Evolutionary conservation across 2,113 vertebrate species (phyloP), one percentile per base, ranked within the genome.

Genomic region (Kryptolebias marmoratus): DNA sequence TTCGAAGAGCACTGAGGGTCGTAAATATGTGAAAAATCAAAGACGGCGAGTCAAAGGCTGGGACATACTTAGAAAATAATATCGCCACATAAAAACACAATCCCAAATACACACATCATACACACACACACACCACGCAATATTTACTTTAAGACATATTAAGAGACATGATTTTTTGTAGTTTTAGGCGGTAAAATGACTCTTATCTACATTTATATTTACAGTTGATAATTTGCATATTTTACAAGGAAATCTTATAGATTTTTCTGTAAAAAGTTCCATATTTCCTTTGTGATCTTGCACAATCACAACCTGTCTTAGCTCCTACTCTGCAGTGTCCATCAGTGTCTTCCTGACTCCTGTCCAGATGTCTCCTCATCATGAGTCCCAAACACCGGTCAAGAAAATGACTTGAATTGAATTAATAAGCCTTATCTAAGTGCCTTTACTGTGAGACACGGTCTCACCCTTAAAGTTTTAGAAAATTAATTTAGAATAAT

Each of bases 171-270:
- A 68, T 71, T 74, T 49, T 31, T 58, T 79, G 47, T 72, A 62
- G 55, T 64, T 83, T 80, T 12, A 71, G 48, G 28, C 70, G 36
- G 59, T 74, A 70, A 70, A 80, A 45, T 64, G 45, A 81, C 71
- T 61, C 49, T 76, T 54, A 68, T 57, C 64, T 32, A 84, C 68
- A 84, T 60, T 48, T 78, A 64, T 84, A 73, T 79, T 14, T 68
- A 90, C 62, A 84, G 65, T 60, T 73, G 54, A 77, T 71, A 90
- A 49, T 80, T 90, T 90, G 87, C 83, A 88, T 90, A 90, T 86
- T 87, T 82, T 83, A 76, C 79, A 72, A 82, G 58, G 50, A 13
- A 79, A 56, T 63, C 79, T 64, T 47, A 47, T 68, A 58, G 49
- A 30, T 70, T 53, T 75, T 57, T 75, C 57, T 63, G 14, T 65